These are phyloP conservation scores for Jordanella pulchra DNA, from an alignment of 2,797 vertebrate species.

Conservation along the genomic window DNA sequence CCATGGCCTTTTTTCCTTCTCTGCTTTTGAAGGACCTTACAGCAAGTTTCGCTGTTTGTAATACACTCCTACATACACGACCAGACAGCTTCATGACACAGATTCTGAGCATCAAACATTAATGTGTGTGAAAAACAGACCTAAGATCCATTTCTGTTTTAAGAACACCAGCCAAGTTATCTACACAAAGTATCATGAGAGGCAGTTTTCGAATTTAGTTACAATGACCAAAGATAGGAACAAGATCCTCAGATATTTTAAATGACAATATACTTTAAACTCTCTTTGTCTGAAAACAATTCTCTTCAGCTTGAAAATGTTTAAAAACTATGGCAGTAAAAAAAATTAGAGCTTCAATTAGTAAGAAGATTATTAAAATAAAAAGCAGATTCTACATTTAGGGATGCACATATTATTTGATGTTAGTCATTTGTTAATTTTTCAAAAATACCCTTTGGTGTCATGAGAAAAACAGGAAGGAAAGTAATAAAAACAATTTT, in stretches of 20 bases:
- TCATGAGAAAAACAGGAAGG: too few species aligned
- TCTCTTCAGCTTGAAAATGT: background rate
- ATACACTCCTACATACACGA: background rate
- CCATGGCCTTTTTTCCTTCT: constrained; percentile 8
- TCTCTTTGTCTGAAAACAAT: background rate
- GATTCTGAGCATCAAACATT: background rate
- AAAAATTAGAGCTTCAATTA: background rate
- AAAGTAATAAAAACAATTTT: too few species aligned
- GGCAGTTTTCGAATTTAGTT: constrained; percentile 16
- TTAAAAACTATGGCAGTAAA: background rate
- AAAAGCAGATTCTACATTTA: background rate
- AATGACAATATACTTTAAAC: background rate
- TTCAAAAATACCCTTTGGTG: too few species aligned
- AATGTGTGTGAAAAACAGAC: constrained; percentile 9
- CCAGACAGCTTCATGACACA: background rate
- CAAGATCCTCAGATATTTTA: constrained; percentile 1
- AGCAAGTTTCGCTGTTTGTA: constrained; percentile 4
- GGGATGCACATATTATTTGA: too few species aligned
- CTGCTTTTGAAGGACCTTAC: constrained; percentile 8
- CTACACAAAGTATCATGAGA: constrained; percentile 27
- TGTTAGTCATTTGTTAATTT: too few species aligned
- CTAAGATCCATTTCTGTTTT: constrained; percentile 4
- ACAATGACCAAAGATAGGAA: constrained; percentile 7
- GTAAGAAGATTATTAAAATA: background rate
- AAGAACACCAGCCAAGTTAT: constrained; percentile 26